Evolutionary conservation across 2,888 invertebrate genomes (phyloP).

Genomic region (Drosophila paranaensis): DNA sequence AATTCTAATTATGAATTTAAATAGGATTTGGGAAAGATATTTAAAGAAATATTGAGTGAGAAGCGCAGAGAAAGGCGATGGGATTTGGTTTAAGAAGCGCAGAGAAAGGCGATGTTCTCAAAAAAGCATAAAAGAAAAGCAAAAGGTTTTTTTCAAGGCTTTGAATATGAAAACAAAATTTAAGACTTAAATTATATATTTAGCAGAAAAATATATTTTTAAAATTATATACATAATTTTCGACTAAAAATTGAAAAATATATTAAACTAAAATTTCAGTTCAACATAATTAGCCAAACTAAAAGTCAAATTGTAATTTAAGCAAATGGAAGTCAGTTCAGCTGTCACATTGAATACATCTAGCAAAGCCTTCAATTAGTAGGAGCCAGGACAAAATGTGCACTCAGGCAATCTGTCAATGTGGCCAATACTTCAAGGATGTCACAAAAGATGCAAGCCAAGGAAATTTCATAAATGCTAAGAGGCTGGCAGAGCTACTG

Average conservation of each 20-base stretch:
- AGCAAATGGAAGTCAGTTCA: not conserved
- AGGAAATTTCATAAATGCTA: conserved; percentile 36
- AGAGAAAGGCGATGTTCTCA: not conserved
- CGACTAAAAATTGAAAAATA: too few species aligned
- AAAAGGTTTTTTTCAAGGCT: too few species aligned
- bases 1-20: conserved; percentile 10
- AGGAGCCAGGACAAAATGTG: conserved; percentile 3
- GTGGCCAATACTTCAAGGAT: conserved; percentile 13
- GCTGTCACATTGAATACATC: conserved; percentile 2
- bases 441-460: conserved; percentile 26
- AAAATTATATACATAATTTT: too few species aligned
- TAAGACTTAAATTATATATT: not conserved
- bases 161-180: too few species aligned
- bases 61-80: not conserved
- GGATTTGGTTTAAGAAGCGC: not conserved
- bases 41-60: not conserved
- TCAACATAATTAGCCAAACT: too few species aligned
- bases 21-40: not conserved
- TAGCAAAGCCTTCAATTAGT: conserved; percentile 27
- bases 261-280: too few species aligned
- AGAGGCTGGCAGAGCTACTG: not conserved
- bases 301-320: not conserved
- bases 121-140: too few species aligned
- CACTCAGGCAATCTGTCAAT: conserved; percentile 30
- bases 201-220: too few species aligned